Percentiles rank a stretch among this genome's conserved stretches.
phyloP scores from a whole-genome alignment of 2,797 vertebrate species.

The Hoplostethus mediterraneus region DNA sequence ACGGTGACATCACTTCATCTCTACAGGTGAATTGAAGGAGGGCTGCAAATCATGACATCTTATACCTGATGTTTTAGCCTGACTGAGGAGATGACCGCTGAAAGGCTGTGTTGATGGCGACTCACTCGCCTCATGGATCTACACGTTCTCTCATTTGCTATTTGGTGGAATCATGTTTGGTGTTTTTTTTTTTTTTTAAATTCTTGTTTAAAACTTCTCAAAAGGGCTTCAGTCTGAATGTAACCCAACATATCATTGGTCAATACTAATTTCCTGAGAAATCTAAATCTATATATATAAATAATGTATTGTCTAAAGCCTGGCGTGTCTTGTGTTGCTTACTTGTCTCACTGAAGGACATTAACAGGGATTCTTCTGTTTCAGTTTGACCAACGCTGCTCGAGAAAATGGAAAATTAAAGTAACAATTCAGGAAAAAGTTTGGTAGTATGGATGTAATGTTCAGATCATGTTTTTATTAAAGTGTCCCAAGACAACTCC shows the following conservation, averaged over 20 bases:
- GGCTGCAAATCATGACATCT: slow-evolving; percentile 15
- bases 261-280: slow-evolving; percentile 73
- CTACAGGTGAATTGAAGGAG: background rate
- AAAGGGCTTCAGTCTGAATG: slow-evolving; percentile 83
- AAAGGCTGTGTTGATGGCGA: too few species aligned
- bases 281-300: slow-evolving; percentile 59
- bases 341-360: background rate
- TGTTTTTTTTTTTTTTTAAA: slow-evolving; percentile 47
- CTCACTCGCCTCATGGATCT: slow-evolving; percentile 23
- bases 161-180: slow-evolving; percentile 16
- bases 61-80: background rate
- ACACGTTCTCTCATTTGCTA: slow-evolving; percentile 8
- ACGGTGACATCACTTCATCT: background rate
- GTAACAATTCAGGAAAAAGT: too few species aligned
- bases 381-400: background rate
- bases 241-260: slow-evolving; percentile 74
- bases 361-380: too few species aligned
- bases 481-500: too few species aligned
- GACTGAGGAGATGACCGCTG: too few species aligned
- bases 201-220: slow-evolving; percentile 56
- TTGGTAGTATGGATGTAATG: too few species aligned
- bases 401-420: too few species aligned
- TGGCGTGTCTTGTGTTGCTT: slow-evolving; percentile 43
- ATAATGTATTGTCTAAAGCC: slow-evolving; percentile 65
- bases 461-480: too few species aligned